Conservation (phyloP, 2,888 invertebrate species). For the Drosophila ezoana region DNA sequence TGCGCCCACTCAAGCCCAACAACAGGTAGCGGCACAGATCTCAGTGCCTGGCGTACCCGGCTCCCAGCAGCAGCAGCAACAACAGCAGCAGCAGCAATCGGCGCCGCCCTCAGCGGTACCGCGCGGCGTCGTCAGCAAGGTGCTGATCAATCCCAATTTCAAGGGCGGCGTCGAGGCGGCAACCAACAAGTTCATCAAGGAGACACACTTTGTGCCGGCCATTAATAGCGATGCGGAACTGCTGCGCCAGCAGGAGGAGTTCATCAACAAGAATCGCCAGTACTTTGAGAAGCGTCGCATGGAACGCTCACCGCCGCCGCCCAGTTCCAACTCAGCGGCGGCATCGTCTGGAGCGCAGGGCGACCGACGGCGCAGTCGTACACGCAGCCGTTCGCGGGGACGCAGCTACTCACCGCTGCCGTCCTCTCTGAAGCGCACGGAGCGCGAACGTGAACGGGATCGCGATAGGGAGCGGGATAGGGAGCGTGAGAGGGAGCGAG, state of each 20-base stretch:
- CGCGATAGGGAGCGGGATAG: conserved; percentile 69
- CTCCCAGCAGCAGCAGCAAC: conserved; percentile 30
- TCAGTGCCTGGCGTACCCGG: background rate
- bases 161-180: conserved; percentile 85
- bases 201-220: conserved; percentile 84
- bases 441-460: conserved; percentile 68
- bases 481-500: conserved; percentile 58
- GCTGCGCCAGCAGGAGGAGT: conserved; percentile 85
- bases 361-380: conserved; percentile 71
- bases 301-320: conserved; percentile 82
- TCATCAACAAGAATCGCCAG: conserved; percentile 84
- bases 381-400: conserved; percentile 83
- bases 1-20: conserved; percentile 36
- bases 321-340: conserved; percentile 26
- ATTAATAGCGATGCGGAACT: conserved; percentile 84
- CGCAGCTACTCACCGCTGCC: conserved; percentile 83
- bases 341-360: conserved; percentile 19
- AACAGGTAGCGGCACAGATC: conserved; percentile 19
- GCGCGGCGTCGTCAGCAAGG: conserved; percentile 67
- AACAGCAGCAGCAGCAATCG: conserved; percentile 25
- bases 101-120: conserved; percentile 43
- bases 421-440: conserved; percentile 59
- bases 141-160: conserved; percentile 85
- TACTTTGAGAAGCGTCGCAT: conserved; percentile 85
- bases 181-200: conserved; percentile 84